Evolutionary conservation across 2,113 vertebrate species (phyloP), one percentile per base, ranked within the genome.

Genomic region (Osmerus eperlanus): DNA sequence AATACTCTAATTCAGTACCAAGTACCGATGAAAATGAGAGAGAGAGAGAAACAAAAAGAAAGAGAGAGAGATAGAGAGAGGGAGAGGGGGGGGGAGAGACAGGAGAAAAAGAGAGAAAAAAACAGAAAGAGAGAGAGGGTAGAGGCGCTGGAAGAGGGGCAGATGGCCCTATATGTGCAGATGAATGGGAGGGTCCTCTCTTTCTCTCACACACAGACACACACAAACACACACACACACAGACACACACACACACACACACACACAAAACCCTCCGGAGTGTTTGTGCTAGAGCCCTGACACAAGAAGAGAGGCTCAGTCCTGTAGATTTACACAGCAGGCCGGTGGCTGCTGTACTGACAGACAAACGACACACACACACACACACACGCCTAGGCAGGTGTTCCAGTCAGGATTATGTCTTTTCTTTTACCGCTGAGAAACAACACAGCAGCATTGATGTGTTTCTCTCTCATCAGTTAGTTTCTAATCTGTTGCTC

Each of bases 371-470:
- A 59, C 4, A 21, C 7, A 23, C 5, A 59, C n/a, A 21, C n/a
- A 13, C 8, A 21, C 9, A 59, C 18, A 59, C n/a, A 60, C n/a
- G 60, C 36, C 52, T 0, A 63, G 18, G 32, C 52, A 56, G 47
- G 41, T 65, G 76, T 51, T 25, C 47, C 23, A 51, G 68, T 41
- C 55, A 70, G 21, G 56, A 52, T 36, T 61, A 70, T 41, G 59
- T 59, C n/a, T 53, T 68, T 70, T 41, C 29, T 70, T n/a, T 19
- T 56, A 61, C 56, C 56, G 11, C 32, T 70, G 56, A 70, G n/a
- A 64, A 64, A 13, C 28, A 61, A 15, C 21, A 32, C 56, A 58
- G 19, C 13, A 47, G 36, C 32, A 4, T 60, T 60, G 54, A 68
- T 28, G 16, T 21, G 21, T 19, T 16, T 6, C 9, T 59, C 51